Base-by-base conservation (phyloP, 1,140 invertebrate genomes). In the Macrobrachium nipponense region DNA sequence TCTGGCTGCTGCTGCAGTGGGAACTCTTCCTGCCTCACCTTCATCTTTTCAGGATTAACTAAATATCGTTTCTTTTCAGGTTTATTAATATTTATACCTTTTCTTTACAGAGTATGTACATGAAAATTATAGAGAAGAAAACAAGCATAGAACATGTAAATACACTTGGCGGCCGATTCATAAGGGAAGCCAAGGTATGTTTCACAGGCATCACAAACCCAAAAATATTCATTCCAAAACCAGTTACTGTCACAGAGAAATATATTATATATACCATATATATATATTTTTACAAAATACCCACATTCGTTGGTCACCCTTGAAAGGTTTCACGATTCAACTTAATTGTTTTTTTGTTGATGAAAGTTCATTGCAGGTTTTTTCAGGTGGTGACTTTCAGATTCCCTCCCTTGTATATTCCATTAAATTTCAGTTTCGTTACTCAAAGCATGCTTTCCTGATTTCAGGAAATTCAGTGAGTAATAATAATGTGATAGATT, bases 171-270 rank as follows among this genome's bases (percentile, higher is more conserved):
- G 98, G 97, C 90, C 94, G 97, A 91, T 97, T 97, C 91, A 98
- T 99, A 90, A 94, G 97, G 88, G 98, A 99, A 93, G 98, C 98
- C 88, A 99, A 98, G 97, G 98, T 99, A 96, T 87, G 89, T 88
- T 88, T 87, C 75, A 84, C 70, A 70, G 43, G 68, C 76, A 61
- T 78, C 79, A 94, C 91, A 88, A 58, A 23, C 75, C 79, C 83
- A 86, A 77, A 86, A 17, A 68, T 86, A 86, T 58, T 80, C 59
- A 73, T 86, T 80, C 61, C 83, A 84, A 66, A 77, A 68, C 27
- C 66, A 72, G 11, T 23, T 60, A 36, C 80, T 23, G n/a, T 18
- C 17, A 44, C 73, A 70, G 18, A 36, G 59, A 83, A 27, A 61
- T 78, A n/a, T 60, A 58, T 78, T 59, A 73, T 79, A 72, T 59